These are phyloP conservation scores for Aphaenogaster floridana DNA, from an alignment of 1,140 invertebrate genomes.

Conservation along the genomic window DNA sequence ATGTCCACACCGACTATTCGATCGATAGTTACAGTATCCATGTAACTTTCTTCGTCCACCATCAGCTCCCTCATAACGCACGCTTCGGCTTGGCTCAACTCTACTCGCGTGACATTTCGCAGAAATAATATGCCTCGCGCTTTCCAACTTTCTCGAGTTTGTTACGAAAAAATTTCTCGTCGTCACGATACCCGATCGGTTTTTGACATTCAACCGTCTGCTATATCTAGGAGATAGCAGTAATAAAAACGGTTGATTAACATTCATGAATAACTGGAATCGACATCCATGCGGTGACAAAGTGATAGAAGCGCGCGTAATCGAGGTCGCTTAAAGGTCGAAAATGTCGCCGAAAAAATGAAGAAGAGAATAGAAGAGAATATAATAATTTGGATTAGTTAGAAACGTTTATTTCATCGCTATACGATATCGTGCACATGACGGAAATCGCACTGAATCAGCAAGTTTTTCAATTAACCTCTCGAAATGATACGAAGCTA, in stretches of 20 bases:
- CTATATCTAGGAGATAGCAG: background rate
- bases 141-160: slow-evolving; percentile 42
- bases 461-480: slow-evolving; percentile 69
- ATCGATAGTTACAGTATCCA: slow-evolving; percentile 77
- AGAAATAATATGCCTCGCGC: slow-evolving; percentile 66
- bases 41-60: slow-evolving; percentile 65
- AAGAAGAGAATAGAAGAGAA: background rate
- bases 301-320: background rate
- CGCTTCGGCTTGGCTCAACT: background rate
- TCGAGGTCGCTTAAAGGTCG: background rate
- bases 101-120: slow-evolving; percentile 51
- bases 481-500: slow-evolving; percentile 48
- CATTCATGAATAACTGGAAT: background rate
- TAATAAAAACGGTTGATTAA: background rate
- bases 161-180: slow-evolving; percentile 56
- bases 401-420: background rate
- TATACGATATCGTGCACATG: no score
- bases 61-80: slow-evolving; percentile 38
- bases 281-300: background rate
- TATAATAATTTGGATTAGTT: background rate
- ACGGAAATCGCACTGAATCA: slow-evolving; percentile 1
- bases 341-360: background rate
- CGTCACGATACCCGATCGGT: slow-evolving; percentile 45
- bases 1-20: slow-evolving; percentile 66
- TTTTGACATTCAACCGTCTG: slow-evolving; percentile 45